These are phyloP conservation scores for Temnopleurus reevesii DNA, from an alignment of 53 echinoderm and acorn worm genomes.

Conservation along the genomic window DNA sequence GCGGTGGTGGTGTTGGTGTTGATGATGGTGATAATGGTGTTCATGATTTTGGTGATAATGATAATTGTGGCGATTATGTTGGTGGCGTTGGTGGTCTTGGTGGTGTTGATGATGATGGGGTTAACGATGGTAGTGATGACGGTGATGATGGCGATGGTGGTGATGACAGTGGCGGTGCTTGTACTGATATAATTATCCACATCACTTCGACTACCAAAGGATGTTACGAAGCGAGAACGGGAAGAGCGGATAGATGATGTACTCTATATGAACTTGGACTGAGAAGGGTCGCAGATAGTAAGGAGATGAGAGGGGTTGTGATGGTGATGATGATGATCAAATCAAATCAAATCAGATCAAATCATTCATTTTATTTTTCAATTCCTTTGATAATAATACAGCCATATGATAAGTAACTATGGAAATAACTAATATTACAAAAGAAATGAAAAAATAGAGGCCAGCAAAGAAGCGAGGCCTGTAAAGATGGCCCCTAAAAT, in stretches of 20 bases:
- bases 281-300: slow-evolving; percentile 71
- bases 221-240: slow-evolving; percentile 62
- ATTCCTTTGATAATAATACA: too few relatives aligned
- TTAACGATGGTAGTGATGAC: background rate
- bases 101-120: background rate
- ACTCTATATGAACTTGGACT: slow-evolving; percentile 82
- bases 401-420: too few relatives aligned
- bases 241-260: slow-evolving; percentile 82
- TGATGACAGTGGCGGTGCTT: too few relatives aligned
- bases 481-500: too few relatives aligned
- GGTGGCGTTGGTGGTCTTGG: background rate
- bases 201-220: slow-evolving; percentile 74
- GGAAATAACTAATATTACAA: too few relatives aligned
- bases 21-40: background rate
- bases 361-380: too few relatives aligned
- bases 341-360: too few relatives aligned
- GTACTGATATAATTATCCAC: slow-evolving; percentile 96
- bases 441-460: too few relatives aligned
- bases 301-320: slow-evolving; percentile 21
- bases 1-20: background rate
- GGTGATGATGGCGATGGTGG: background rate
- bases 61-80: background rate
- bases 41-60: background rate
- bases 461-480: too few relatives aligned
- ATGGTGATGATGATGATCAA: background rate